These are phyloP conservation scores for Aphaenogaster rudis DNA, from an alignment of 1,140 invertebrate species.

Conservation along the genomic window DNA sequence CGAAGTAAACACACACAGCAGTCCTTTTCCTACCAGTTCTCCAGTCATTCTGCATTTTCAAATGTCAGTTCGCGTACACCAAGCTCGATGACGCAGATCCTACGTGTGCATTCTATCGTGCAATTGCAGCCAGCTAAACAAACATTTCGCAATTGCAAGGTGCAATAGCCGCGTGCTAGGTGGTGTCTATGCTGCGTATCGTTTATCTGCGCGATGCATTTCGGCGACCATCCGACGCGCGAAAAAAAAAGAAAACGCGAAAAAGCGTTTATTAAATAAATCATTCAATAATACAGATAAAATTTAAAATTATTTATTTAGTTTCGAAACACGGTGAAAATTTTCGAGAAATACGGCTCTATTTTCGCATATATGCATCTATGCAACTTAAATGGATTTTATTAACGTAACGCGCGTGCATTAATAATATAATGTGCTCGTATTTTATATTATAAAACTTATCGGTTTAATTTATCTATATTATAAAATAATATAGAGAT, in stretches of 20 bases:
- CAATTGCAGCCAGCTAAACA: constrained; percentile 36
- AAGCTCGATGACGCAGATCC: constrained; percentile 12
- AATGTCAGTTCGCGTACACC: background rate
- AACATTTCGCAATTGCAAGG: constrained; percentile 40
- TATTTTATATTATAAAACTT: background rate
- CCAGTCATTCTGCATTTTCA: background rate
- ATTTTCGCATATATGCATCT: background rate
- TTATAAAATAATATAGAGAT: background rate
- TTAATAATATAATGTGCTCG: background rate
- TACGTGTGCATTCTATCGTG: constrained; percentile 26
- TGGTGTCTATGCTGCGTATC: background rate
- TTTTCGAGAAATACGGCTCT: background rate
- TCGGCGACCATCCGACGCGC: background rate
- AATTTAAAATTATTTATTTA: background rate
- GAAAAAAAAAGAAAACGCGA: background rate
- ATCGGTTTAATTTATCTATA: background rate
- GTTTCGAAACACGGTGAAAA: background rate
- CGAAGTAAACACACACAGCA: background rate
- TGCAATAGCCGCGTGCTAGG: background rate
- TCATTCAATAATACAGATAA: background rate
- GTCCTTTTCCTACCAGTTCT: too few relatives aligned
- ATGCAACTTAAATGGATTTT: background rate
- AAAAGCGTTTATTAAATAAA: too few relatives aligned
- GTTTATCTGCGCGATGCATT: constrained; percentile 1
- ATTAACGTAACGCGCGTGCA: background rate